These are phyloP conservation scores for Entomobrya proxima DNA, from an alignment of 2,888 invertebrate species.

Conservation along the genomic window DNA sequence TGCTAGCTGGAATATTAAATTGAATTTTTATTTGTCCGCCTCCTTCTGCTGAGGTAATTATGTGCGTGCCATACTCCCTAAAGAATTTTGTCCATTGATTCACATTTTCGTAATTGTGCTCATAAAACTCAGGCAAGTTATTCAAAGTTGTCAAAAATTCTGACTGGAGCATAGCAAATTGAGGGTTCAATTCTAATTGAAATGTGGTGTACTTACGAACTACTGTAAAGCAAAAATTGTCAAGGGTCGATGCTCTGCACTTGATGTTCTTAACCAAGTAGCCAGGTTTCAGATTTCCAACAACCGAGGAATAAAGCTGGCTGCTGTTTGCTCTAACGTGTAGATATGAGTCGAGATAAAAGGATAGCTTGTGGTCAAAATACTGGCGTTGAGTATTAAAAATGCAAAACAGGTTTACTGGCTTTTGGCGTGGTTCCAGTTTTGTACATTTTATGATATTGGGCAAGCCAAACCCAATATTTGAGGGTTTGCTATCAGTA, in stretches of 20 bases:
- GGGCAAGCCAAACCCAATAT: constrained; percentile 56
- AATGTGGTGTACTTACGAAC: neutral
- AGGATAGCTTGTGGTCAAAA: neutral
- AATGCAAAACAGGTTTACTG: neutral
- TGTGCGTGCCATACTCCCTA: constrained; percentile 54
- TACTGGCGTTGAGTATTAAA: neutral
- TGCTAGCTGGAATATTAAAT: neutral
- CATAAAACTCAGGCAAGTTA: constrained; percentile 28
- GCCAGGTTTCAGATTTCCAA: constrained; percentile 4
- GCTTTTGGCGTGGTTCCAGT: neutral
- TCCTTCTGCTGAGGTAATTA: constrained; percentile 21
- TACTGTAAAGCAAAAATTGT: neutral
- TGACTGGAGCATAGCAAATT: neutral
- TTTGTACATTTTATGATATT: neutral
- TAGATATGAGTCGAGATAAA: neutral
- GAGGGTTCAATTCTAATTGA: neutral
- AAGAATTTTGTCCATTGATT: constrained; percentile 45
- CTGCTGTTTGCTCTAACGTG: neutral
- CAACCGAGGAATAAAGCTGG: neutral
- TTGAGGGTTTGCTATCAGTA: neutral
- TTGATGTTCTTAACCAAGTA: neutral
- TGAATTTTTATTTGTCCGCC: constrained; percentile 32
- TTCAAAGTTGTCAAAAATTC: neutral
- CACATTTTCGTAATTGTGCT: constrained; percentile 9
- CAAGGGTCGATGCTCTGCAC: neutral